Evolutionary conservation across 2,797 vertebrate species (phyloP), one percentile per base, ranked within the genome.

Genomic region (Mareca penelope): DNA sequence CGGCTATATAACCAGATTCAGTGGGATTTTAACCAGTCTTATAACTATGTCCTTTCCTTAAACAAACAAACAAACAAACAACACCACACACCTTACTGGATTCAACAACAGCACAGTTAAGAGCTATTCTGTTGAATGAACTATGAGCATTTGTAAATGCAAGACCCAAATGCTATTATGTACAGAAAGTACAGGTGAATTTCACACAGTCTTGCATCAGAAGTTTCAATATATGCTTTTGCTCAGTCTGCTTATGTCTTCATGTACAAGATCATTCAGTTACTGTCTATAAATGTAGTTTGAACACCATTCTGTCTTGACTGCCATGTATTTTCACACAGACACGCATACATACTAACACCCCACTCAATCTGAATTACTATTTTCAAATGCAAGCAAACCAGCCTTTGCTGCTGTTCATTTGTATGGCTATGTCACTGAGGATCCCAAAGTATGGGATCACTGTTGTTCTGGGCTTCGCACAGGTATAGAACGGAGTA

Each of bases 41-140:
- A 65, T n/a, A 89, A 75, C 42, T 63, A 22, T 31, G 55, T n/a
- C 15, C 16, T 91, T 91, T 67, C 69, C n/a, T 77, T 28, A 9
- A 57, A 81, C 84, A 40, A 40, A 69, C 92, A 50, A 39, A 16
- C 6, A 59, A 86, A 90, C 21, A 22, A 68, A 93, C 19, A 40
- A 26, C 3, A 48, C 23, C 23, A 24, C 48, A 24, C 48, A 48
- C 7, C 15, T 40, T 52, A 18, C 14, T 29, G 55, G 40, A 81
- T 93, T 89, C 52, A 89, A 81, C 52, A 89, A 81, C 64, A 84
- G 55, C 44, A 77, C 8, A 42, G 40, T 64, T 55, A 69, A 90
- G 46, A 67, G 31, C 37, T 76, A 50, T 23, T 78, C 15, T 40
- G 84, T 69, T 2, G 5, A 94, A 87, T 29, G 16, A 82, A 14